Evolutionary conservation across 2,113 vertebrate genomes (phyloP).

Genomic region (Orycteropus afer): DNA sequence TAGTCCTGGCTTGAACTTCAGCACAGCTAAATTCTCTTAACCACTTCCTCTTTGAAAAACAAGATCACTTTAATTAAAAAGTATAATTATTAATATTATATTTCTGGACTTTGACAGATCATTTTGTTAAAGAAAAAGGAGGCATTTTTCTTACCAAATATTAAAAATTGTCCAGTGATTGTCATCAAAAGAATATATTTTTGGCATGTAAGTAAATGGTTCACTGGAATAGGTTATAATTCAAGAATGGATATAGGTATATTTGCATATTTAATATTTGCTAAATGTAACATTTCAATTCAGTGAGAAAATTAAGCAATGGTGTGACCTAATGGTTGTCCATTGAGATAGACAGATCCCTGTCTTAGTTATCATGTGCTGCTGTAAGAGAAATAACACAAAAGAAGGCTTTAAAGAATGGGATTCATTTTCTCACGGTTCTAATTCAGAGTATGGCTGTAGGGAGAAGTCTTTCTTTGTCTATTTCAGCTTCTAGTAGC

Average conservation of each 20-base stretch:
- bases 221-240: background rate
- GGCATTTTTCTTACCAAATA: conserved; percentile 15
- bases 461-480: background rate
- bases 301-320: conserved; percentile 18
- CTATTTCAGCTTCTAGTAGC: background rate
- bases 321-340: background rate
- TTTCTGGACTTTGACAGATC: background rate
- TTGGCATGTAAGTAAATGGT: background rate
- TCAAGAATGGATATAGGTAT: background rate
- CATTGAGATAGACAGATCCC: background rate
- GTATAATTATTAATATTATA: background rate
- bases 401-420: background rate
- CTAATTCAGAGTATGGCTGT: background rate
- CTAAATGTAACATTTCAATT: background rate
- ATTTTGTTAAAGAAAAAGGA: conserved; percentile 19
- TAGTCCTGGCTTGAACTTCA: background rate
- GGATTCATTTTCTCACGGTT: background rate
- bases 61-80: conserved; percentile 28
- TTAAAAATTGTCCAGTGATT: conserved; percentile 5
- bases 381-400: background rate
- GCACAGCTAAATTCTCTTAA: background rate
- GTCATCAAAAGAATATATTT: background rate
- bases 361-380: background rate
- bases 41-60: background rate
- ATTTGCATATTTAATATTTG: background rate